phyloP scores from a whole-genome alignment of 1,140 invertebrate genomes.

The Apis dorsata region DNA sequence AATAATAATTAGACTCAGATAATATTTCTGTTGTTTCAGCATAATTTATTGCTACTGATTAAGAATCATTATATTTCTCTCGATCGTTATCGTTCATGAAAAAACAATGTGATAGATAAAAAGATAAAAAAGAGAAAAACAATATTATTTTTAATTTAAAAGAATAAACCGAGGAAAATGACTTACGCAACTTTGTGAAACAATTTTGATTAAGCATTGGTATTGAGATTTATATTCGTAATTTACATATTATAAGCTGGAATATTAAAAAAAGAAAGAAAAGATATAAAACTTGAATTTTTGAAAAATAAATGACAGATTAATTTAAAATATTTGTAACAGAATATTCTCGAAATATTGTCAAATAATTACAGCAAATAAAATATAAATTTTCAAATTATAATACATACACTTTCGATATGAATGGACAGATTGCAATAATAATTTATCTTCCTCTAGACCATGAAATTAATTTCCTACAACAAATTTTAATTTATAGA shows the following conservation, averaged over 20 bases:
- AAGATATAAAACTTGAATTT: no score
- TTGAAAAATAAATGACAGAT: not conserved
- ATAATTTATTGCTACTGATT: slow-evolving; percentile 50
- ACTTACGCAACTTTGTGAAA: slow-evolving; percentile 35
- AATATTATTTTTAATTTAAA: slow-evolving; percentile 49
- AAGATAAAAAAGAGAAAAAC: not conserved
- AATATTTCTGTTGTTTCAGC: slow-evolving; percentile 44
- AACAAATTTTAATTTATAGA: no score
- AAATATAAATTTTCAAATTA: no score
- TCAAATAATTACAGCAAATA: no score
- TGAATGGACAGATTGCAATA: no score
- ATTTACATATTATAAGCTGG: not conserved
- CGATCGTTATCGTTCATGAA: slow-evolving; percentile 56
- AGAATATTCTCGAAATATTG: no score
- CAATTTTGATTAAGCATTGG: slow-evolving; percentile 45
- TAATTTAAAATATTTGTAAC: not conserved
- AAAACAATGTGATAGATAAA: slow-evolving; percentile 28
- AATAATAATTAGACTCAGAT: not conserved
- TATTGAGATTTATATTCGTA: slow-evolving; percentile 36
- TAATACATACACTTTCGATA: no score
- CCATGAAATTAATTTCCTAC: no score
- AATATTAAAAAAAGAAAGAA: not conserved
- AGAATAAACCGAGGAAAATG: not conserved
- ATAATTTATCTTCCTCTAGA: no score
- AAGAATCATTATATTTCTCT: slow-evolving; percentile 64